Percentiles rank a stretch among this genome's conserved stretches.
phyloP scores from a whole-genome alignment of 1,140 invertebrate genomes.

The Drosophila carrolli region DNA sequence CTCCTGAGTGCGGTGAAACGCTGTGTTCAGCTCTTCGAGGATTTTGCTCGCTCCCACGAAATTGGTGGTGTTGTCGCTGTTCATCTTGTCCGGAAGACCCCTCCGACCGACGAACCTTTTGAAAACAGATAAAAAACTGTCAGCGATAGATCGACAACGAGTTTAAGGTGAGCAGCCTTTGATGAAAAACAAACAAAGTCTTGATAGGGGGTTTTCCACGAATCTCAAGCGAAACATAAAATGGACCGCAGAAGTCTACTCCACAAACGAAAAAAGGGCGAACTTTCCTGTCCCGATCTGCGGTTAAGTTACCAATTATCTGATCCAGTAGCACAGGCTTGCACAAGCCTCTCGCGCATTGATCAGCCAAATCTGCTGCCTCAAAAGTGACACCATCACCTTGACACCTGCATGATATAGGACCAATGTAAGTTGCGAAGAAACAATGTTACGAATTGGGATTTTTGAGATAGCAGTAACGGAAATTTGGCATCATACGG shows the following conservation, averaged over 20 bases:
- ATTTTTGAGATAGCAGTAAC: not conserved
- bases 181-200: too few relatives aligned
- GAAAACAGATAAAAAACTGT: too few relatives aligned
- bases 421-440: not conserved
- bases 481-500: constrained; percentile 4
- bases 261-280: not conserved
- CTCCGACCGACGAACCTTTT: too few relatives aligned
- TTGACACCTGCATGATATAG: constrained; percentile 2
- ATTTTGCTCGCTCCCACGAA: not conserved
- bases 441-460: not conserved
- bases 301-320: not conserved
- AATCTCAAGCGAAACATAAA: too few relatives aligned
- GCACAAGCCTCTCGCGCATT: not conserved
- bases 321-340: not conserved
- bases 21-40: not conserved
- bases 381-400: constrained; percentile 1
- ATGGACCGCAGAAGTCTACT: not conserved
- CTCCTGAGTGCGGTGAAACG: too few relatives aligned
- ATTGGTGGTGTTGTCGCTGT: not conserved
- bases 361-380: constrained; percentile 2
- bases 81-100: not conserved
- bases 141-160: too few relatives aligned
- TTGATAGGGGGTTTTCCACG: too few relatives aligned
- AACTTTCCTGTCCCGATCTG: not conserved
- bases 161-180: accelerated